These are phyloP conservation scores for Eurosta solidaginis DNA, from an alignment of 1,140 invertebrate genomes.

Conservation along the genomic window DNA sequence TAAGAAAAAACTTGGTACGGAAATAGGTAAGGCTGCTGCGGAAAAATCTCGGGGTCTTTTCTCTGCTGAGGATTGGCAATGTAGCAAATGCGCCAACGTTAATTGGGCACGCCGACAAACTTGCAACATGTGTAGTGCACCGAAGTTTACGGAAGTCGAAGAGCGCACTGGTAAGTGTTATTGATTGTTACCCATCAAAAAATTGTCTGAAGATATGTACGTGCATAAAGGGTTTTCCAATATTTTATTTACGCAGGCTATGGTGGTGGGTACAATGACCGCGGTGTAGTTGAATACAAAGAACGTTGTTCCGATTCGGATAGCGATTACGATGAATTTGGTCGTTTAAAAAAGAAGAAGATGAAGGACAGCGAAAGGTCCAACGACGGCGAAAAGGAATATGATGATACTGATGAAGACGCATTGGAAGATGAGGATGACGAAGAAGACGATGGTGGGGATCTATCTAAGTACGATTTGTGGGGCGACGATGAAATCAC, in stretches of 20 bases:
- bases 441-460: constrained; percentile 72
- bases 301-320: constrained; percentile 80
- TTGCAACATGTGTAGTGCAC: constrained; percentile 99
- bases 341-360: constrained; percentile 78
- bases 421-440: constrained; percentile 63
- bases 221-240: background rate
- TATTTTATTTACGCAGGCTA: constrained; percentile 63
- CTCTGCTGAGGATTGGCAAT: constrained; percentile 99
- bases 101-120: constrained; percentile 97
- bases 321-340: constrained; percentile 96
- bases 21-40: constrained; percentile 97
- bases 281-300: constrained; percentile 91
- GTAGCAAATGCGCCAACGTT: constrained; percentile 98
- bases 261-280: constrained; percentile 90
- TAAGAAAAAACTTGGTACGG: constrained; percentile 91
- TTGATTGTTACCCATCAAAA: no score
- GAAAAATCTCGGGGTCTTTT: constrained; percentile 97
- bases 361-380: constrained; percentile 57
- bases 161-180: constrained; percentile 66
- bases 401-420: constrained; percentile 44
- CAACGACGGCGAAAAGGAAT: constrained; percentile 55
- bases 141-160: constrained; percentile 91
- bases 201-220: no score
- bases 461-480: constrained; percentile 82
- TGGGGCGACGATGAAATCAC: constrained; percentile 68